phyloP scores from a whole-genome alignment of 2,797 vertebrate species.

The Enteromius thamalakanensis region DNA sequence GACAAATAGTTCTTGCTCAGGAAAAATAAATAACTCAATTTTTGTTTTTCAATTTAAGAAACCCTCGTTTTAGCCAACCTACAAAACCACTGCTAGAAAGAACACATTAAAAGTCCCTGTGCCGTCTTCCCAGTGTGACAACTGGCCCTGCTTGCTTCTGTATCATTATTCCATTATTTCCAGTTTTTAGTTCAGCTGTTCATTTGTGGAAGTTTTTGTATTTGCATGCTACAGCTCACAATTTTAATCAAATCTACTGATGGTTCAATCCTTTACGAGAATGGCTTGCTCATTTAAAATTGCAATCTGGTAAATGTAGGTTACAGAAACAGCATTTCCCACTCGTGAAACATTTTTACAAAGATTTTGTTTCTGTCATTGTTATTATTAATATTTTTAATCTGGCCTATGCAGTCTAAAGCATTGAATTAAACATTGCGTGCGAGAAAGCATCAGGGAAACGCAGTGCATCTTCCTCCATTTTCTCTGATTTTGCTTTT shows the following conservation, averaged over 20 bases:
- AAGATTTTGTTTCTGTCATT: conserved; percentile 22
- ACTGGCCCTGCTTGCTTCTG: neutral
- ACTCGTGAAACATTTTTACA: conserved; percentile 20
- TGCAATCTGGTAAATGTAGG: conserved; percentile 18
- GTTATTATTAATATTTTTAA: conserved; percentile 30
- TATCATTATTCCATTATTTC: neutral
- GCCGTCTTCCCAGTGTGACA: neutral
- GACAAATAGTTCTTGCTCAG: conserved; percentile 19
- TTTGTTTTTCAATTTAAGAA: conserved; percentile 20
- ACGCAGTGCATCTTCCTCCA: conserved; percentile 9
- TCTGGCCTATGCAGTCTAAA: conserved; percentile 2
- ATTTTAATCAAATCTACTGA: conserved; percentile 22
- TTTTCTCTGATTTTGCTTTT: conserved; percentile 41
- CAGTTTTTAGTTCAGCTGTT: neutral
- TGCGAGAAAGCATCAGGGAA: neutral
- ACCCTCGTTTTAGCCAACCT: neutral
- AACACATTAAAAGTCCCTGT: neutral
- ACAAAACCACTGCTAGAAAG: neutral
- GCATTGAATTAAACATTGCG: conserved; percentile 27
- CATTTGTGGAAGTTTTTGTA: neutral
- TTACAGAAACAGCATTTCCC: conserved; percentile 6
- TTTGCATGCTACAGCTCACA: neutral
- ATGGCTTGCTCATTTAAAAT: conserved; percentile 15
- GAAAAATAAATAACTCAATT: conserved; percentile 12
- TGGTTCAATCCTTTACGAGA: neutral